These are phyloP conservation scores for Dermatemys mawii DNA, from an alignment of 2,113 vertebrate genomes.

Conservation along the genomic window DNA sequence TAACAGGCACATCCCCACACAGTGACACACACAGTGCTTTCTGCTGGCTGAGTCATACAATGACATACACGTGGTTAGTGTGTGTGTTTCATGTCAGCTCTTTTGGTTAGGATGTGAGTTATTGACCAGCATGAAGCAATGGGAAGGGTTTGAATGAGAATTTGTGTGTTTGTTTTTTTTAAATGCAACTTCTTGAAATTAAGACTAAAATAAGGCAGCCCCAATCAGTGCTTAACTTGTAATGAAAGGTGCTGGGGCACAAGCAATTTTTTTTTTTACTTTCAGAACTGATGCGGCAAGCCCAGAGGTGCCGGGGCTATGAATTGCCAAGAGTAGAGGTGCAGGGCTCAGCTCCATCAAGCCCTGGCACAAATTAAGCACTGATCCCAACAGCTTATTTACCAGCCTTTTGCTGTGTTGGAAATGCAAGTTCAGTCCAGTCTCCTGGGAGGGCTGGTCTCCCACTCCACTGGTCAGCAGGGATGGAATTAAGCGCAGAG, in stretches of 20 bases:
- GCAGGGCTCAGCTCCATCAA: neutral
- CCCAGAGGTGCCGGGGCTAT: neutral
- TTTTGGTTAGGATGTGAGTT: neutral
- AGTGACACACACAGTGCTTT: neutral
- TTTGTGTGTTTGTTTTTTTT: neutral
- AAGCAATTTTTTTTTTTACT: neutral
- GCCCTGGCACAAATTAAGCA: neutral
- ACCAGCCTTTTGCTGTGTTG: neutral
- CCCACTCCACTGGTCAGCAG: neutral
- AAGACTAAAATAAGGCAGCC: neutral
- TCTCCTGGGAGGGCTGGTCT: neutral
- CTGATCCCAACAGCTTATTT: neutral
- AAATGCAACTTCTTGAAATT: neutral
- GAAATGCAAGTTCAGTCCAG: neutral
- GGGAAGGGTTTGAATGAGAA: neutral
- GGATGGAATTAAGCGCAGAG: neutral
- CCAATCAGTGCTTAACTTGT: neutral
- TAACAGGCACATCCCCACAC: neutral
- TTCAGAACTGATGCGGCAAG: neutral
- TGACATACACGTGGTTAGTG: rapidly evolving
- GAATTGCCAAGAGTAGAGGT: neutral
- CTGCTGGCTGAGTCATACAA: neutral
- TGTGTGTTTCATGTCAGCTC: neutral
- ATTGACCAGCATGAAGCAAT: neutral
- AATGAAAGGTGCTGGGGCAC: neutral